phyloP scores from a whole-genome alignment of 1,140 invertebrate species.

The Drosophila yakuba region DNA sequence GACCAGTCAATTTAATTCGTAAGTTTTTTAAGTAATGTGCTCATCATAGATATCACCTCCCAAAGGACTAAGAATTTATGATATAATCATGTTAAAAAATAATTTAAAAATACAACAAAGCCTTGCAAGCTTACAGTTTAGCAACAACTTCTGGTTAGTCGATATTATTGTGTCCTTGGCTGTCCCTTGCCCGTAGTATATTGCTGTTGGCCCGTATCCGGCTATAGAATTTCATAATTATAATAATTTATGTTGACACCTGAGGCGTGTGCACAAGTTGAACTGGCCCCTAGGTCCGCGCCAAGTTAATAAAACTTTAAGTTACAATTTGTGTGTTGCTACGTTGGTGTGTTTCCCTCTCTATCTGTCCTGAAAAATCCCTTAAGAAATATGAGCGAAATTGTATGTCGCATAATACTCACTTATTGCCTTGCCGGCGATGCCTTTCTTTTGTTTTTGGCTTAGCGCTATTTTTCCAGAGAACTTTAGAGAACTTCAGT shows the following conservation, averaged over 20 bases:
- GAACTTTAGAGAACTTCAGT: constrained; percentile 29
- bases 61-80: too few species aligned
- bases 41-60: too few species aligned
- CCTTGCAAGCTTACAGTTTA: not conserved
- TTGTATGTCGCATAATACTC: constrained; percentile 48
- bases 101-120: not conserved
- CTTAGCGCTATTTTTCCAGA: constrained; percentile 12
- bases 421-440: constrained; percentile 51
- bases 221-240: constrained; percentile 76
- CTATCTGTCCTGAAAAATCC: constrained; percentile 25
- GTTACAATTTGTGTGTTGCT: constrained; percentile 45
- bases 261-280: constrained; percentile 70
- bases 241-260: constrained; percentile 80
- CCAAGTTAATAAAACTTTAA: constrained; percentile 64
- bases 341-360: not conserved
- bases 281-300: constrained; percentile 44
- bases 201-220: constrained; percentile 7
- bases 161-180: constrained; percentile 13
- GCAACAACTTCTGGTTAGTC: constrained; percentile 6
- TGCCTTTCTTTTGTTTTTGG: constrained; percentile 16
- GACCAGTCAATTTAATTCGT: too few species aligned
- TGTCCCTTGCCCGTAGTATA: constrained; percentile 15
- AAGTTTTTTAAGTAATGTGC: too few species aligned
- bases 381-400: constrained; percentile 48
- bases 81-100: not conserved